Base-by-base conservation (phyloP, 2,797 vertebrate genomes). In the Coregonus sp. region DNA sequence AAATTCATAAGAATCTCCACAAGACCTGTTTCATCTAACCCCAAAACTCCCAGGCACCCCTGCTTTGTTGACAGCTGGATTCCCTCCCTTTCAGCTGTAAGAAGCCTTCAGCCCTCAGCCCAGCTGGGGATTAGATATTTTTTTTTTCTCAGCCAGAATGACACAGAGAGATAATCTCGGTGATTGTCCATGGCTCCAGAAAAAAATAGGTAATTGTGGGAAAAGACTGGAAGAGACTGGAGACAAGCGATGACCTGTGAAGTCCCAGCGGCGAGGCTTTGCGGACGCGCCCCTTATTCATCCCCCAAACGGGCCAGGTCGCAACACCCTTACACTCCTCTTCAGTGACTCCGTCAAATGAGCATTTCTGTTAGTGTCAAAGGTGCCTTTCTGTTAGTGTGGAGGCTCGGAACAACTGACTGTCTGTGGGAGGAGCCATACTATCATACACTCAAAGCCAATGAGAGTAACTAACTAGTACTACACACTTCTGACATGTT, bases 161-260 rank as follows among this genome's bases (percentile, higher is more conserved):
- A 74, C 54, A 51, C 20, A 25, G 56, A 66, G 1, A 12, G 75
- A 80, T 83, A 50, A 65, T 82, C 50, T 72, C 15, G 33, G 1
- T 75, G 54, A 83, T 68, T 76, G 72, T 75, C 33, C 50, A 35
- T 61, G 73, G 51, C 70, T 77, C 47, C 76, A 67, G 70, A 77
- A 75, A 74, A 54, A 56, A 80, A 63, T 50, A 47, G 15, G 51
- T 76, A 70, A 83, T 68, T 78, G 80, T 86, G 86, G 74, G 80
- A 81, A 79, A 81, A 52, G 40, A 74, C 50, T 59, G 76, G 52
- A 66, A 70, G 70, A 63, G 66, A 78, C 65, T 25, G 25, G 25
- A 25, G 25, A 25, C 25, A 9, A 50, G 47, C 66, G 65, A 40
- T 71, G 52, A 80, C 69, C 75, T 67, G 70, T 73, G 70, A 63